Percentiles rank a stretch among this genome's conserved stretches.
phyloP scores from a whole-genome alignment of 2,113 vertebrate species.

The Dendrocopos noguchii region DNA sequence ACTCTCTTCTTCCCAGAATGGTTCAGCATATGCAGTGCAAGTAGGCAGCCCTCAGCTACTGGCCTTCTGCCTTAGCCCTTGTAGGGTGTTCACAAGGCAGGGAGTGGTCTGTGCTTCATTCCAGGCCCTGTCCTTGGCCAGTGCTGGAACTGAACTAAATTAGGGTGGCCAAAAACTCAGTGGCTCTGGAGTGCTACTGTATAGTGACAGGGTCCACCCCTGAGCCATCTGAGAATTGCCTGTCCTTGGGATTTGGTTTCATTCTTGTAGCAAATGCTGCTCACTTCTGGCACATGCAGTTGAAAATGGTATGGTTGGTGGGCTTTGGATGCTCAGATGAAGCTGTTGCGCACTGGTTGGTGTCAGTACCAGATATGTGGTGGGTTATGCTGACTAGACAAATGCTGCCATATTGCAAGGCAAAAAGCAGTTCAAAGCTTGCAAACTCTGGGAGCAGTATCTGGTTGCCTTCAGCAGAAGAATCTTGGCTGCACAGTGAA shows the following conservation, averaged over 20 bases:
- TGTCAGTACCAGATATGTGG: background rate
- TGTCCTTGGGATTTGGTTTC: background rate
- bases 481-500: slow-evolving; percentile 57
- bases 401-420: background rate
- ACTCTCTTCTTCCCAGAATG: background rate
- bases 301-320: background rate
- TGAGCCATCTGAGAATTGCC: background rate
- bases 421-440: background rate
- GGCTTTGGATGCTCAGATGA: background rate
- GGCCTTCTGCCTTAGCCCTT: background rate
- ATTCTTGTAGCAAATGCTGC: background rate
- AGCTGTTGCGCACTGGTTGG: background rate
- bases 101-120: background rate
- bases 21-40: background rate
- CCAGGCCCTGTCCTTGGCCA: background rate
- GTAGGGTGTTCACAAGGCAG: background rate
- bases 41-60: background rate
- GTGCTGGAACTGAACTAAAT: background rate
- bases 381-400: background rate
- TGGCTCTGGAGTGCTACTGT: background rate
- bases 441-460: slow-evolving; percentile 3
- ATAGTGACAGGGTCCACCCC: background rate
- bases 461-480: background rate
- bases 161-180: background rate
- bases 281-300: background rate